Base-by-base conservation (phyloP, 2,888 invertebrate species). In the Zhuqinia jingwanae region DNA sequence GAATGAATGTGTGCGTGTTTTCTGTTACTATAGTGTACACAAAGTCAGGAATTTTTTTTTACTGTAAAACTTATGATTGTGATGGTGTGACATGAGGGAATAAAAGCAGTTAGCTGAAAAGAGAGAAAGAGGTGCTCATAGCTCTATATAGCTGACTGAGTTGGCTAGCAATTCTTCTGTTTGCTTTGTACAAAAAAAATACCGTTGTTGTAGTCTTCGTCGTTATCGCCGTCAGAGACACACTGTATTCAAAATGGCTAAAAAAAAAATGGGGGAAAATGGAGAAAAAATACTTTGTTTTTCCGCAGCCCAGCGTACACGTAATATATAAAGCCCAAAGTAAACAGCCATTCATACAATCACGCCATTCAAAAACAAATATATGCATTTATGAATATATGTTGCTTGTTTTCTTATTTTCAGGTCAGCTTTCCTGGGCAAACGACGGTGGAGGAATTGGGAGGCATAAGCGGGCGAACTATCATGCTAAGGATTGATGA, bases 401-500 rank as follows among this genome's bases (percentile, higher is more conserved):
- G 63, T 63, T n/a, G n/a, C n/a, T n/a, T 73, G 27, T 73, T 53
- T 73, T 15, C 68, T 2, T 65, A 15, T 78, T 47, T 86, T 81
- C 60, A 87, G 87, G 87, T 82, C 56, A 82, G 53, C 73, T 87
- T 58, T 50, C 78, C 87, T 25, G 82, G 82, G 3, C 87, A 82
- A 63, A 63, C 73, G 53, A 68, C 87, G 17, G 58, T 86, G 45
- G 87, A 87, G 15, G 87, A 87, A 50, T 20, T 87, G 27, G 87
- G 73, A n/a, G 78, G 78, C 47, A 13, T 87, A 53, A 65, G 50
- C 83, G 88, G 89, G n/a, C 89, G 90, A 17, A 85, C 87, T 0
- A 87, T 91, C 70, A 90, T 90, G 27, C 77, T 91, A 15, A 88
- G 90, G 65, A 89, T 91, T 45, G 91, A 91, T 70, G 91, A 91